Base-by-base conservation (phyloP, 1,140 invertebrate species). In the Euura lappo region DNA sequence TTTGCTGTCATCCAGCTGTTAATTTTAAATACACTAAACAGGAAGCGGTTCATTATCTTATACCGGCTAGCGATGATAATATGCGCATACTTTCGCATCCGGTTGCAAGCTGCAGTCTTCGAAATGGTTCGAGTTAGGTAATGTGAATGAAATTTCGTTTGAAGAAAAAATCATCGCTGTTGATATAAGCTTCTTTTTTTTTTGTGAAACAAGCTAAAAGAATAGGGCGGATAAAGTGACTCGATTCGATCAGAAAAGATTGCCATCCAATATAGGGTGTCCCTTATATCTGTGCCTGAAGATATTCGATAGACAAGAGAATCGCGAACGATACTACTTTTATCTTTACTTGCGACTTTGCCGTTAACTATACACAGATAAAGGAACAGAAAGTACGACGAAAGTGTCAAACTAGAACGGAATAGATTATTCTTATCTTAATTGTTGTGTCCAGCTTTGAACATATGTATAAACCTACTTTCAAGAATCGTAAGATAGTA, bases 1-100 rank as follows among this genome's bases (percentile, higher is more conserved):
- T 60, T 60, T n/a, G 51, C 51, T 60, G 51, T 60, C 51, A 60
- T n/a, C 8, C 51, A 60, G 51, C 51, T 60, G 51, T 60, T 60
- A 60, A 60, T 60, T 60, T 60, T 60, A 60, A 60, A 60, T 60
- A 60, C 51, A 11, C 51, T 28, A n/a, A 8, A 11, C 51, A n/a
- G 51, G 8, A 8, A n/a, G 51, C 10, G 3, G 51, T 60, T n/a
- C 8, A 11, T 60, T n/a, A 60, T 60, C 13, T 11, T 60, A 8
- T 60, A 60, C 51, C 51, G 51, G 13, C 51, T n/a, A 11, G 51
- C 51, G 10, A 60, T n/a, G 51, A 60, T 60, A 60, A 60, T 60
- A n/a, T 6, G 13, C 2, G 47, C 47, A 60, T 60, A 60, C 51
- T 11, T 60, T 60, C 13, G 51, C 51, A 60, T 60, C 51, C 51